These are phyloP conservation scores for Nasonia oneida DNA, from an alignment of 2,888 invertebrate species.

Conservation along the genomic window DNA sequence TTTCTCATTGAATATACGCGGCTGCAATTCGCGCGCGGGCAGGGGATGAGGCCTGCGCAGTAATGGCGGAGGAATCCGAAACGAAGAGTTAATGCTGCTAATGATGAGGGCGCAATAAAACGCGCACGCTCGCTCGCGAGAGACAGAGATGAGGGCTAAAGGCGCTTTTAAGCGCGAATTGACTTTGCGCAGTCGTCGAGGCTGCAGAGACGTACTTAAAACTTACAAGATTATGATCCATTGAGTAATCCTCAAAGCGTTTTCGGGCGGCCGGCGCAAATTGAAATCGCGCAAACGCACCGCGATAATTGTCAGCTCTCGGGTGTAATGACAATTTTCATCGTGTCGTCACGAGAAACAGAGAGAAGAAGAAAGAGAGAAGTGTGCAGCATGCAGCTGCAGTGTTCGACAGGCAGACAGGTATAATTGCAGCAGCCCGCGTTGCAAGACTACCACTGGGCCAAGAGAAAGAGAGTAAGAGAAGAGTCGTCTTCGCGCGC, in stretches of 20 bases:
- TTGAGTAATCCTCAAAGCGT: conserved; percentile 77
- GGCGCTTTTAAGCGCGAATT: conserved; percentile 16
- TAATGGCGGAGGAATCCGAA: not conserved
- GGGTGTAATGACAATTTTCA: conserved; percentile 78
- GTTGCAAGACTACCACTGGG: conserved; percentile 70
- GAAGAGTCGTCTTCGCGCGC: not conserved
- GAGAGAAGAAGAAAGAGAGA: not conserved
- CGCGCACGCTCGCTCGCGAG: not conserved
- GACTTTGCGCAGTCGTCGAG: conserved; percentile 8
- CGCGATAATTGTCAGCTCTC: conserved; percentile 77
- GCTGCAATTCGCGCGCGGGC: not conserved
- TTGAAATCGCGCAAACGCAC: conserved; percentile 76
- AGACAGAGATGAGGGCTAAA: not conserved
- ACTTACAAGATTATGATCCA: conserved; percentile 77
- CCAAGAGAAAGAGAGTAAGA: conserved; percentile 63
- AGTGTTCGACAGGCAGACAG: conserved; percentile 34
- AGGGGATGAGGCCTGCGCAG: not conserved
- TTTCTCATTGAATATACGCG: conserved; percentile 25
- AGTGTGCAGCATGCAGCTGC: conserved; percentile 61
- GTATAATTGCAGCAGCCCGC: conserved; percentile 70
- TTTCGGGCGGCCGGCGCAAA: conserved; percentile 75
- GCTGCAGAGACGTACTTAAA: conserved; percentile 74
- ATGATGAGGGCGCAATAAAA: conserved; percentile 19
- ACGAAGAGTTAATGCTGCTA: conserved; percentile 5
- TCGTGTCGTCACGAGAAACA: conserved; percentile 72